Conservation (phyloP, 2,888 invertebrate species). For the Malthinus seriepunctatus region DNA sequence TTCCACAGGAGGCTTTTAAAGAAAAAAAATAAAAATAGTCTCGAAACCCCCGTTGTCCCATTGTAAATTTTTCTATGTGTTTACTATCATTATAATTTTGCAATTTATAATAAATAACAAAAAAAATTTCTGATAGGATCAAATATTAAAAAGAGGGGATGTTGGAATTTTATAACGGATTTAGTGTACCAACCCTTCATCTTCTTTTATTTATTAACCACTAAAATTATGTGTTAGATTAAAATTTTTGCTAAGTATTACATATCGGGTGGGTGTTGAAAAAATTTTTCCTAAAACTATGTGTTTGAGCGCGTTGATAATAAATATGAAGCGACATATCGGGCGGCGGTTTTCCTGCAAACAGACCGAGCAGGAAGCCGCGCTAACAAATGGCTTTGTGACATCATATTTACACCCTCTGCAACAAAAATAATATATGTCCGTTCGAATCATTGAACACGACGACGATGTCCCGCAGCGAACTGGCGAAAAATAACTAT, state of each 20-base stretch:
- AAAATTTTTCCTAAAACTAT: conserved; percentile 9
- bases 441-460: conserved; percentile 54
- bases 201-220: too few species aligned
- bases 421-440: conserved; percentile 55
- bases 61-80: conserved; percentile 9
- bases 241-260: neutral
- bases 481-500: conserved; percentile 39
- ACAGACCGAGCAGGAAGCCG: conserved; percentile 49
- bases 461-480: conserved; percentile 45
- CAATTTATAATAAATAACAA: neutral
- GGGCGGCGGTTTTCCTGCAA: conserved; percentile 54
- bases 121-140: too few species aligned
- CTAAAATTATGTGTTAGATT: neutral
- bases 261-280: conserved; percentile 6
- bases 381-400: conserved; percentile 54
- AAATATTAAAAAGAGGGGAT: too few species aligned
- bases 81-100: conserved; percentile 12
- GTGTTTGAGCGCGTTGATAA: conserved; percentile 35
- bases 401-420: conserved; percentile 55
- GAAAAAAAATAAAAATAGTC: too few species aligned
- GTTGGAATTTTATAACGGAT: too few species aligned
- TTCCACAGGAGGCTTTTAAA: too few species aligned
- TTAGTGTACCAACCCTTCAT: too few species aligned
- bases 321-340: conserved; percentile 55
- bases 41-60: conserved; percentile 7